Percentiles rank a stretch among this genome's conserved stretches.
These are phyloP conservation scores for Sebastes jordani DNA, from an alignment of 2,797 vertebrate genomes.

Conservation along the genomic window DNA sequence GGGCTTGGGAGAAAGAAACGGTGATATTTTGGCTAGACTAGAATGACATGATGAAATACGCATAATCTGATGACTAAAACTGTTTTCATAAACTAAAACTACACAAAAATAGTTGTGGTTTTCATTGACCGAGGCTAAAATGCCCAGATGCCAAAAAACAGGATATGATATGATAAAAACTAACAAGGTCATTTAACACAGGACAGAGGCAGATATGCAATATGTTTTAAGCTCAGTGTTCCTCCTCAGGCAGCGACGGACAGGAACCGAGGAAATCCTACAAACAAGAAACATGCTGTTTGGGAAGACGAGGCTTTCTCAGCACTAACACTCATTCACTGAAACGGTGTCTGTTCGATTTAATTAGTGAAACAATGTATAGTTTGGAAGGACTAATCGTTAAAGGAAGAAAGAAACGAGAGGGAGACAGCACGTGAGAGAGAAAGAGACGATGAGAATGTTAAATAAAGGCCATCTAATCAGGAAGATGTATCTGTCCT, in stretches of 20 bases:
- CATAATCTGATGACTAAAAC: no score
- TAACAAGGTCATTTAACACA: no score
- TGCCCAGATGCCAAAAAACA: no score
- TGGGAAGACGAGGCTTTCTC: background rate
- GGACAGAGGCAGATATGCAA: background rate
- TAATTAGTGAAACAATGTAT: slow-evolving; percentile 30
- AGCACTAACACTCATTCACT: background rate
- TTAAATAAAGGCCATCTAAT: slow-evolving; percentile 45
- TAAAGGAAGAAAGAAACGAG: background rate
- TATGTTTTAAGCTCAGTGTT: background rate
- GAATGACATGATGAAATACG: no score
- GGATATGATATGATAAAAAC: no score
- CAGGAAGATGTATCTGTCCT: slow-evolving; percentile 32
- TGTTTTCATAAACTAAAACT: no score
- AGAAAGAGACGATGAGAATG: background rate
- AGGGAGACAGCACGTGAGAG: background rate
- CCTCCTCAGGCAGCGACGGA: background rate
- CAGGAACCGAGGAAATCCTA: background rate
- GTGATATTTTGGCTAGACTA: no score
- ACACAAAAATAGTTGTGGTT: no score
- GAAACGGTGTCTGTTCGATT: slow-evolving; percentile 7
- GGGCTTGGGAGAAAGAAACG: no score
- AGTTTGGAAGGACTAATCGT: background rate
- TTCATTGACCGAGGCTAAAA: no score
- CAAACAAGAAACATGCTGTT: background rate